Base-by-base conservation (phyloP, 2,113 vertebrate genomes). In the Cavia porcellus region DNA sequence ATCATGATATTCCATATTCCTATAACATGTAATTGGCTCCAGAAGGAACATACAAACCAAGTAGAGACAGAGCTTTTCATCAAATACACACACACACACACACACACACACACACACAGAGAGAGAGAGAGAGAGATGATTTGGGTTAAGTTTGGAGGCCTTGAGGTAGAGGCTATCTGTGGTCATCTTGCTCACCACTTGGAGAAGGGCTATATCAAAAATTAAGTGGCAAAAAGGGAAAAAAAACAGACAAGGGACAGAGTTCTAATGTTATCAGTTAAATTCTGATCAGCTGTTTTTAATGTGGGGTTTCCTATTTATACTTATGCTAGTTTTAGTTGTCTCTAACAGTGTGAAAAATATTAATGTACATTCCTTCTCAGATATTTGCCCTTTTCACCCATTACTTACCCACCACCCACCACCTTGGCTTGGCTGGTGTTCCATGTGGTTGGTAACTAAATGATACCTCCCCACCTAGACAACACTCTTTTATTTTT, bases 191-290 rank as follows among this genome's bases (percentile, higher is more conserved):
- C 55, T 83, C 62, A 32, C 19, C 24, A 62, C 61, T 11, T 96
- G 86, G 50, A 94, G 86, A 86, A 92, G 12, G 28, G n/a, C 59
- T 57, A 6, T 42, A 62, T 95, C 32, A 87, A 94, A 90, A 94
- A 66, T 12, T 72, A 94, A 89, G 19, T 17, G 35, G 30, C 92
- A 66, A 17, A 92, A 24, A 42, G 4, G n/a, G 30, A 42, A 2
- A 30, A 61, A 5, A 61, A 30, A 1, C 35, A 55, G 15, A 28
- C 55, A 20, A 94, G 17, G 35, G 35, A 64, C 42, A 70, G 80
- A 82, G 45, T 30, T 90, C 38, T 24, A 22, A 45, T 19, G 64
- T 25, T 28, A 62, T 38, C 80, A 70, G 1, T 32, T 50, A 70
- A 74, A 3, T 86, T 88, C 79, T 92, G 64, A 50, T 52, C 47